Base-by-base conservation (phyloP, 1,140 invertebrate species). In the Harpegnathos saltator region DNA sequence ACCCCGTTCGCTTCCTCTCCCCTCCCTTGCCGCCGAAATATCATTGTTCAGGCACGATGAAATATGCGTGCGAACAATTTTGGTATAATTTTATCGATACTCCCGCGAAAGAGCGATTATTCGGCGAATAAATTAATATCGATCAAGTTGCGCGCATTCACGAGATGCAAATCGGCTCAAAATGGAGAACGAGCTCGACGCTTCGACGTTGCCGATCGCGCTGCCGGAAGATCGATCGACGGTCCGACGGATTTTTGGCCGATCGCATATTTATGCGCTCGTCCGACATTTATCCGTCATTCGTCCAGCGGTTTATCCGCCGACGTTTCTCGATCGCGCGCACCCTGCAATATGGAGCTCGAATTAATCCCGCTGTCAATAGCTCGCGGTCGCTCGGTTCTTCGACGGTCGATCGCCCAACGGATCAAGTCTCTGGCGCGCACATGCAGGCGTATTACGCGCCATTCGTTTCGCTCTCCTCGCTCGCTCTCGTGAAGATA, bases 361-460 rank as follows among this genome's bases (percentile, higher is more conserved):
- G 56, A 52, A 78, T 78, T 78, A 56, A 78, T 78, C n/a, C 22
- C 29, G 1, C 7, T 71, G 65, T 59, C 54, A 44, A 58, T 69
- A 44, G 26, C 22, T 71, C 50, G 73, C 59, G 59, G 44, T 63
- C n/a, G 59, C 14, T 29, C 65, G 38, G 29, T 24, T 29, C 19
- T 80, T 17, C 54, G 22, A 29, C 52, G 1, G 58, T 80, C 52
- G 65, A 69, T 80, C 14, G 22, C 48, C 52, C 22, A 3, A 11
- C 50, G 29, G 48, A 24, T n/a, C 22, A 71, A 19, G 14, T 58
- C 56, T 38, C 22, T 22, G 48, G 5, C 4, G 9, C 15, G 5
- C 4, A 5, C 15, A 69, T 17, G 26, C 17, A 54, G 26, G 26
- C n/a, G n/a, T 33, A 15, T 26, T 14, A n/a, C 2, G 22, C 9